Conservation (phyloP, 2,888 invertebrate species). For the Hermaeophaga mercurialis region DNA sequence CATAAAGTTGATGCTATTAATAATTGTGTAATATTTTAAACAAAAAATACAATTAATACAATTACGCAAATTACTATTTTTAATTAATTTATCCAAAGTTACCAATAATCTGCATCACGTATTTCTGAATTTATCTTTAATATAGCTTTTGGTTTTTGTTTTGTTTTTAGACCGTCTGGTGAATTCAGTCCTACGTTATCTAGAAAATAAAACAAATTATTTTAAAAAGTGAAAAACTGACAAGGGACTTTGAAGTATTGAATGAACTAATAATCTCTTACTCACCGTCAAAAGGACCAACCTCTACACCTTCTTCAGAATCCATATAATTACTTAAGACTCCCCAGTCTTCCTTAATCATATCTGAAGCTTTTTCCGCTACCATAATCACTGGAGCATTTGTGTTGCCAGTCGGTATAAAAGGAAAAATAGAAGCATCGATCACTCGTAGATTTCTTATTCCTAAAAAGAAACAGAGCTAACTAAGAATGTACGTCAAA, state of each 20-base stretch:
- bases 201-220: slow-evolving; percentile 7
- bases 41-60: too few relatives aligned
- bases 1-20: too few relatives aligned
- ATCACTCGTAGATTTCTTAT: slow-evolving; percentile 72
- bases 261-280: too few relatives aligned
- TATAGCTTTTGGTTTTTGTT: slow-evolving; percentile 11
- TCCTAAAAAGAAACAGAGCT: too few relatives aligned
- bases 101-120: slow-evolving; percentile 40
- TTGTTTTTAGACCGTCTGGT: neutral
- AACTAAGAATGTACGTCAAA: too few relatives aligned
- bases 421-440: slow-evolving; percentile 85
- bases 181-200: slow-evolving; percentile 3
- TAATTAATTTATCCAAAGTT: neutral
- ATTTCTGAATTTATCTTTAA: slow-evolving; percentile 22
- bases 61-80: too few relatives aligned
- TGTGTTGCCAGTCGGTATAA: slow-evolving; percentile 78
- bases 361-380: slow-evolving; percentile 80
- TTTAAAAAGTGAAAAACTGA: too few relatives aligned
- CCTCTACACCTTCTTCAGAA: slow-evolving; percentile 25
- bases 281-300: slow-evolving; percentile 17
- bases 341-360: slow-evolving; percentile 78
- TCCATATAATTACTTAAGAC: slow-evolving; percentile 30
- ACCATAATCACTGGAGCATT: slow-evolving; percentile 86
- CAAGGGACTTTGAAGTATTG: too few relatives aligned
- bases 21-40: too few relatives aligned